phyloP scores from a whole-genome alignment of 53 echinoderm and acorn worm genomes.

The Pentamera pediparva region DNA sequence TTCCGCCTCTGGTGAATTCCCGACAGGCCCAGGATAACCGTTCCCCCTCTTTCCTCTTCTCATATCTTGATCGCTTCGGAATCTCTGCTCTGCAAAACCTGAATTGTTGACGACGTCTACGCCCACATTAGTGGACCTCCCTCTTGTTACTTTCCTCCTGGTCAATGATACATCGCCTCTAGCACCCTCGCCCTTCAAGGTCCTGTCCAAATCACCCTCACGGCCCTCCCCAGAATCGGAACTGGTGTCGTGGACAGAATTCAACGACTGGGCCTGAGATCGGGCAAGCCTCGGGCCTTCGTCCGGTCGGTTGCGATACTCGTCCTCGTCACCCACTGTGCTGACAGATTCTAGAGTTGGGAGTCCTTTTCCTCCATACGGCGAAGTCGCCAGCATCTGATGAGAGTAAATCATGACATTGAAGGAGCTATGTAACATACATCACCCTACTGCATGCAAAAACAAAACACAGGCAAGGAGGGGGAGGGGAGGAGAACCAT shows the following conservation, averaged over 20 bases:
- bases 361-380: neutral
- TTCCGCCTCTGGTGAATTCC: slow-evolving; percentile 17
- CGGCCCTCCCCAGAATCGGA: neutral
- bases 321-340: slow-evolving; percentile 27
- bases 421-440: too few species aligned
- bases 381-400: slow-evolving; percentile 2
- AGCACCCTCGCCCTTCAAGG: neutral
- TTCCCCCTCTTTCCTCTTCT: neutral
- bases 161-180: slow-evolving; percentile 31
- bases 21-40: neutral
- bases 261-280: too few species aligned
- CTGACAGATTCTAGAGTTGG: slow-evolving; percentile 40
- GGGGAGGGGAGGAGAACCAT: too few species aligned
- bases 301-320: slow-evolving; percentile 50
- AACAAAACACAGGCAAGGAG: too few species aligned
- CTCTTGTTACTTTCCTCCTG: slow-evolving; percentile 35
- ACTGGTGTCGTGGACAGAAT: too few species aligned
- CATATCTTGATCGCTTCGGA: slow-evolving; percentile 3
- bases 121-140: neutral
- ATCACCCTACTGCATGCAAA: too few species aligned
- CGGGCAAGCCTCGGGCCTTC: too few species aligned
- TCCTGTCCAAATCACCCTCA: slow-evolving; percentile 29
- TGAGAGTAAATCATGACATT: neutral
- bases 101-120: neutral
- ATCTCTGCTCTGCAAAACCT: neutral